Percentiles rank a stretch among this genome's conserved stretches.
These are phyloP conservation scores for Austrolebias charrua DNA, from an alignment of 2,797 vertebrate species.

Conservation along the genomic window DNA sequence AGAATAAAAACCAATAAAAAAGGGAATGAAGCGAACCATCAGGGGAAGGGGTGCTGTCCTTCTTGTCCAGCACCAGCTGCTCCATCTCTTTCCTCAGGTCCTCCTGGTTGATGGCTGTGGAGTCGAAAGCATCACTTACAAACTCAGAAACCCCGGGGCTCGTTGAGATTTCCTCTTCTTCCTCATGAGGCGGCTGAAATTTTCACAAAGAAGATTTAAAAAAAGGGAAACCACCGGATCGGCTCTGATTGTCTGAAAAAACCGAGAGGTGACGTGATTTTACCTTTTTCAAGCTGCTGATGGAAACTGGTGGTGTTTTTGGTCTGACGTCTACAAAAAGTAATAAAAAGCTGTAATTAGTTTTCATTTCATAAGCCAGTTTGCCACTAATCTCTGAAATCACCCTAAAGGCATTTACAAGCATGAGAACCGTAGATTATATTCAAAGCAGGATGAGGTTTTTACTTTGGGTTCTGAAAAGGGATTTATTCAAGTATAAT, in stretches of 20 bases:
- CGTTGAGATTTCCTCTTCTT: slow-evolving; percentile 94
- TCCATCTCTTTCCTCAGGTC: slow-evolving; percentile 97
- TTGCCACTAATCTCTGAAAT: too few species aligned
- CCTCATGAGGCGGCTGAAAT: slow-evolving; percentile 68
- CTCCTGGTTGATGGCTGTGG: slow-evolving; percentile 88
- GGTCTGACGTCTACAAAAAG: slow-evolving; percentile 77
- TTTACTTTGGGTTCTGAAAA: too few species aligned
- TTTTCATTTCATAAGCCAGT: background rate
- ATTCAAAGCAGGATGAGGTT: too few species aligned
- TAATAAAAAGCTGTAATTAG: slow-evolving; percentile 6
- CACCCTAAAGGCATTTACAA: background rate
- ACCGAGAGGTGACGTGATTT: background rate
- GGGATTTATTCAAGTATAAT: too few species aligned
- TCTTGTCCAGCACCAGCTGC: slow-evolving; percentile 94
- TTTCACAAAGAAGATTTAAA: background rate
- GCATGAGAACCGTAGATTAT: too few species aligned
- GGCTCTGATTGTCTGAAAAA: background rate
- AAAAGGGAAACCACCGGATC: background rate
- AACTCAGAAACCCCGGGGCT: slow-evolving; percentile 96
- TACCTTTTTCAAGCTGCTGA: slow-evolving; percentile 70
- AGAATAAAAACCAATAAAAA: background rate
- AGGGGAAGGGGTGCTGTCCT: slow-evolving; percentile 71
- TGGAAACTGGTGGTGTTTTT: slow-evolving; percentile 80
- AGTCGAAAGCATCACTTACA: slow-evolving; percentile 94
- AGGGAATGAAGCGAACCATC: slow-evolving; percentile 77